Conservation (phyloP, 2,888 invertebrate species). For the Drosophila ochracea region DNA sequence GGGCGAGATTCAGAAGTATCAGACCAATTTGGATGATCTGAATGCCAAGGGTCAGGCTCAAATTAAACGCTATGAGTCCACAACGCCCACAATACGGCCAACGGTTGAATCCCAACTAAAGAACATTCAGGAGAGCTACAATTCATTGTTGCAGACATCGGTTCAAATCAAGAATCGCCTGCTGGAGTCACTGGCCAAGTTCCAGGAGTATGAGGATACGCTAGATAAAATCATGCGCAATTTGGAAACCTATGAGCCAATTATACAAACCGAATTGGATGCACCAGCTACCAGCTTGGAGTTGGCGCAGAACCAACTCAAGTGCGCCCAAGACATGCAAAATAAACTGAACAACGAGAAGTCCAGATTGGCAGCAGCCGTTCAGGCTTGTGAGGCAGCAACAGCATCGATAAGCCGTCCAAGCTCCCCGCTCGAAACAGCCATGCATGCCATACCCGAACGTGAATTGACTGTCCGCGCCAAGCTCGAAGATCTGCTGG, state of each 20-base stretch:
- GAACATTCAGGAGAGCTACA: constrained; percentile 97
- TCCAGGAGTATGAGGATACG: constrained; percentile 96
- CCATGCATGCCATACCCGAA: constrained; percentile 93
- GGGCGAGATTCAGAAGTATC: constrained; percentile 93
- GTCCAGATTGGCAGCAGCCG: constrained; percentile 92
- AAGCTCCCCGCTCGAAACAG: constrained; percentile 94
- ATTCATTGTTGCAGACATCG: constrained; percentile 94
- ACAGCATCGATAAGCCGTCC: constrained; percentile 96
- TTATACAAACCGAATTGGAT: constrained; percentile 90
- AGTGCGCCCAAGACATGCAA: constrained; percentile 91
- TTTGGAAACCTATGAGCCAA: constrained; percentile 92
- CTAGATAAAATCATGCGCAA: constrained; percentile 93
- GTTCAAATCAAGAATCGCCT: constrained; percentile 95
- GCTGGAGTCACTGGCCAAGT: constrained; percentile 94
- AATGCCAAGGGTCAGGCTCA: constrained; percentile 93
- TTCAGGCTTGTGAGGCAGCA: constrained; percentile 97
- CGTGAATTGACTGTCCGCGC: constrained; percentile 94
- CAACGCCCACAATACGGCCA: constrained; percentile 90
- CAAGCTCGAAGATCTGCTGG: constrained; percentile 95
- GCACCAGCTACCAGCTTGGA: constrained; percentile 91
- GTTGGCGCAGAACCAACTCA: constrained; percentile 90
- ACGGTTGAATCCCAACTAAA: constrained; percentile 94
- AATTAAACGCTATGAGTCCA: constrained; percentile 91
- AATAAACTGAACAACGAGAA: constrained; percentile 96
- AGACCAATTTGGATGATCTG: constrained; percentile 92